phyloP scores from a whole-genome alignment of 1,140 invertebrate genomes.

The Drosophila watanabei region DNA sequence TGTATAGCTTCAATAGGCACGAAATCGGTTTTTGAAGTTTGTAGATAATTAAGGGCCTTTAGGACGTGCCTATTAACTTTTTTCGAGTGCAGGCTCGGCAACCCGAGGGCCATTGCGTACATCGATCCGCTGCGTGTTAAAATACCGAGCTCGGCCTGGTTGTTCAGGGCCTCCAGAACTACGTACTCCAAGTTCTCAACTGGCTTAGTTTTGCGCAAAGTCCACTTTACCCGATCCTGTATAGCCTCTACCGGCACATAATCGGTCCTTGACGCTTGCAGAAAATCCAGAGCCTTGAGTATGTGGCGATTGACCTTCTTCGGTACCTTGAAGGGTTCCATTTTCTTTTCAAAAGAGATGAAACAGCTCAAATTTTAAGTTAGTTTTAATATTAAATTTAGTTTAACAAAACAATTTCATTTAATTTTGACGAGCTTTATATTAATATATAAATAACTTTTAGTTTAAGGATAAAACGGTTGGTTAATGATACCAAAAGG shows the following conservation, averaged over 20 bases:
- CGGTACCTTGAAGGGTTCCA: slow-evolving; percentile 38
- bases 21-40: not conserved
- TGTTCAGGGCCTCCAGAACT: not conserved
- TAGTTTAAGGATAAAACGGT: not conserved
- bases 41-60: slow-evolving; percentile 34
- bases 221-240: not conserved
- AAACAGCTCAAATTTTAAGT: not conserved
- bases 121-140: not conserved
- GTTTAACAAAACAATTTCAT: not conserved
- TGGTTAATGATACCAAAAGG: not conserved
- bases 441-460: not conserved
- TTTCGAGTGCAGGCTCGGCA: not conserved
- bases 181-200: not conserved
- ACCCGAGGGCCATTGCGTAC: not conserved
- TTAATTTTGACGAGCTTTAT: not conserved
- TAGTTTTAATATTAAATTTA: not conserved
- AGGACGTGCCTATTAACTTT: slow-evolving; percentile 50
- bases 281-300: not conserved
- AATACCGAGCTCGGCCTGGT: not conserved
- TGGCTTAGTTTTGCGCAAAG: not conserved
- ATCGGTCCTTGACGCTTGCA: not conserved
- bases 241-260: not conserved
- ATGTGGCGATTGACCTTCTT: not conserved
- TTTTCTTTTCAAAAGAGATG: not conserved
- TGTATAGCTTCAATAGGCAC: not conserved